These are phyloP conservation scores for Diadegma fenestrale DNA, from an alignment of 2,888 invertebrate genomes.

Conservation along the genomic window DNA sequence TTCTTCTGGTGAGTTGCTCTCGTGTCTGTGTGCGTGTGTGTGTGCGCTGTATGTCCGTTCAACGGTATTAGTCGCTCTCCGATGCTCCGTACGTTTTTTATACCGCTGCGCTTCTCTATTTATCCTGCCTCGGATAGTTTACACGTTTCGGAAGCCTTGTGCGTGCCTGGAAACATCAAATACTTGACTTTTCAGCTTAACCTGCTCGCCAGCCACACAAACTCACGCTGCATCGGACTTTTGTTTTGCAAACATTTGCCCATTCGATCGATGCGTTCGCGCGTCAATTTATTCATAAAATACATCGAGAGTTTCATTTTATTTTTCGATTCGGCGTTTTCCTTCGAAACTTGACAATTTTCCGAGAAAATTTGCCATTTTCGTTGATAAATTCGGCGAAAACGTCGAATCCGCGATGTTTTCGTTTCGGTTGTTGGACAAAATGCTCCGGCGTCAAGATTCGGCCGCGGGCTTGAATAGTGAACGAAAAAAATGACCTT, in stretches of 20 bases:
- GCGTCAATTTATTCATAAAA: background rate
- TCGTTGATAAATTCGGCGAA: background rate
- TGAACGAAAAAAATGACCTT: slow-evolving; percentile 4
- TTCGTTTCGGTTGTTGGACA: background rate
- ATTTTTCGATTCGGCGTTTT: no score
- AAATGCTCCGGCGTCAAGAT: background rate
- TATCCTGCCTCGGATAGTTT: slow-evolving; percentile 36
- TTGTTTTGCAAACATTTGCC: background rate
- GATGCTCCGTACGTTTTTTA: background rate
- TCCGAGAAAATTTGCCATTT: background rate
- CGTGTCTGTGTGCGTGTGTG: slow-evolving; percentile 5
- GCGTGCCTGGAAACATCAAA: slow-evolving; percentile 27
- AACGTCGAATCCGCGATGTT: background rate
- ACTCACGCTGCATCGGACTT: background rate
- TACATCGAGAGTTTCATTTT: no score
- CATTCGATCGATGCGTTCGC: background rate
- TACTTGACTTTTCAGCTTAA: background rate
- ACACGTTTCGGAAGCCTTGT: slow-evolving; percentile 15
- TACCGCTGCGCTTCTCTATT: slow-evolving; percentile 21
- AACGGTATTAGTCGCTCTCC: slow-evolving; percentile 55
- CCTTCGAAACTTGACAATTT: background rate
- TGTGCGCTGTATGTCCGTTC: slow-evolving; percentile 25
- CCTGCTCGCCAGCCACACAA: background rate
- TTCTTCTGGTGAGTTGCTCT: slow-evolving; percentile 80
- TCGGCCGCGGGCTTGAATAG: background rate